Evolutionary conservation across 1,140 invertebrate genomes (phyloP).

Genomic region (Oppia nitens): DNA sequence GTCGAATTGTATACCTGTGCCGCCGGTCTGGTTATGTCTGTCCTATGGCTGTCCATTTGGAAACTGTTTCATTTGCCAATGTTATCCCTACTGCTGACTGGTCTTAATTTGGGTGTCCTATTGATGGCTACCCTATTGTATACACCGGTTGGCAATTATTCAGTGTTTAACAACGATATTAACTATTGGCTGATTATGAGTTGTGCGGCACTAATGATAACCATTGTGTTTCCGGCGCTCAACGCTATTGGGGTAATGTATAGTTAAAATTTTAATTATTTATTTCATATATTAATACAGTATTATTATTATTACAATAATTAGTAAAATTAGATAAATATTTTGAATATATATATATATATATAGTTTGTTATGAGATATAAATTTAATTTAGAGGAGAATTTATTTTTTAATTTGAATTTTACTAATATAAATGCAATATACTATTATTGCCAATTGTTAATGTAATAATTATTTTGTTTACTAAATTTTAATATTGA

Average conservation of each 20-base stretch:
- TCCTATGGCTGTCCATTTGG: not conserved
- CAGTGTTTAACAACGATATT: not conserved
- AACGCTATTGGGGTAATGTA: not conserved
- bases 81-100: not conserved
- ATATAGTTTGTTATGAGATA: too few species aligned
- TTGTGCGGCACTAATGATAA: not conserved
- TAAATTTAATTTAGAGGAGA: too few species aligned
- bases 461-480: too few species aligned
- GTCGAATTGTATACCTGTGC: not conserved
- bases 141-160: not conserved
- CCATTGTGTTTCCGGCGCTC: not conserved
- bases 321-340: too few species aligned
- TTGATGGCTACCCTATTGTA: not conserved
- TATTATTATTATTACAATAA: too few species aligned
- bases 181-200: conserved; percentile 1
- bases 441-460: too few species aligned
- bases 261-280: not conserved
- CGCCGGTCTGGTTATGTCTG: not conserved
- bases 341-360: too few species aligned
- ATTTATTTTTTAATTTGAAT: too few species aligned
- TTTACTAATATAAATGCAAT: too few species aligned
- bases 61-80: not conserved
- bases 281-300: too few species aligned
- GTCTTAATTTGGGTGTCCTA: not conserved
- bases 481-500: too few species aligned